These are phyloP conservation scores for Saguinus oedipus DNA, from an alignment of 2,797 vertebrate genomes.

Conservation along the genomic window DNA sequence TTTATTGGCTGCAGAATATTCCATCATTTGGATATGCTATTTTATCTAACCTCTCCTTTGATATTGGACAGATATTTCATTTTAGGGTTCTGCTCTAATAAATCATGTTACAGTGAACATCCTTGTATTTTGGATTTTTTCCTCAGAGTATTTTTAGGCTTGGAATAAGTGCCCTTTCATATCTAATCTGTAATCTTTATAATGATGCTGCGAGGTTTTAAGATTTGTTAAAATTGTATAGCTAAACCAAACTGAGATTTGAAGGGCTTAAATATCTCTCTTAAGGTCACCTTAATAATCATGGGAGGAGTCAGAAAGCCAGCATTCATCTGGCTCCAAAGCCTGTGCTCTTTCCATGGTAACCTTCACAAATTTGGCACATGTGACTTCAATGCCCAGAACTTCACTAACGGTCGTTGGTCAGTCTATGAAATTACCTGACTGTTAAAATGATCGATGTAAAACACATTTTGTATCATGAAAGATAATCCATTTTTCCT, in stretches of 20 bases:
- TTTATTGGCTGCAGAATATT: background rate
- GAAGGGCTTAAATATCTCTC: background rate
- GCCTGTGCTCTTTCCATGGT: background rate
- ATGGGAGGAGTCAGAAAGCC: background rate
- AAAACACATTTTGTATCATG: background rate
- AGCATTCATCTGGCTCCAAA: background rate
- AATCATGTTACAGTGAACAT: background rate
- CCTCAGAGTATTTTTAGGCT: background rate
- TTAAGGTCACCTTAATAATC: background rate
- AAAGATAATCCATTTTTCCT: background rate
- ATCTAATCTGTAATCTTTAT: background rate
- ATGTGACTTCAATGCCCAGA: background rate
- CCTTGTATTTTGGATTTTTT: constrained; percentile 32
- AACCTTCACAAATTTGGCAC: background rate
- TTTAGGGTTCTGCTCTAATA: background rate
- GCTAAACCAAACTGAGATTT: constrained; percentile 21
- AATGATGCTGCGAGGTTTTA: background rate
- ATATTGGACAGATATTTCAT: background rate
- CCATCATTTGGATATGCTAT: background rate
- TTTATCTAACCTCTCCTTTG: background rate
- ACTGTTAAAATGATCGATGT: background rate
- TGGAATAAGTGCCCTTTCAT: background rate
- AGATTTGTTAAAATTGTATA: background rate
- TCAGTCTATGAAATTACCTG: background rate
- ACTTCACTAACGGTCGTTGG: background rate